Evolutionary conservation across 2,113 vertebrate species (phyloP).

Genomic region (Sterna hirundo): DNA sequence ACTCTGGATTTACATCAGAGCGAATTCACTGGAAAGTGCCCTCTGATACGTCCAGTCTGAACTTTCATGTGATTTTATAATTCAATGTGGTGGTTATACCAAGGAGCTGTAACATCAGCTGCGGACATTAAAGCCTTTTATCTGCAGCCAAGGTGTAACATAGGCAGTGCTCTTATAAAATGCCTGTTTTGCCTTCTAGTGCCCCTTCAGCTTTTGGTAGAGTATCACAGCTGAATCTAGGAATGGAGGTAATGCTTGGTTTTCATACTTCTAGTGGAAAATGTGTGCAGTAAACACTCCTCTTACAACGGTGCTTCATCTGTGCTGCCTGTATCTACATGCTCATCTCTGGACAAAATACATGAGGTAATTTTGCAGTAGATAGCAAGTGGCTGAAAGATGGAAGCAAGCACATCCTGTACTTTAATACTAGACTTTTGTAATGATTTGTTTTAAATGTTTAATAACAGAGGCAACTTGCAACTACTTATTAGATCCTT

Average conservation of each 20-base stretch:
- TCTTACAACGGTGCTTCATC: background rate
- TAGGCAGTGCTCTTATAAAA: background rate
- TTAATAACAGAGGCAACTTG: background rate
- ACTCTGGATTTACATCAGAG: background rate
- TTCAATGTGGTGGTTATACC: background rate
- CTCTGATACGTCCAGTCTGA: background rate
- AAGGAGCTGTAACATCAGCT: background rate
- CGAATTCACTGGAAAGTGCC: background rate
- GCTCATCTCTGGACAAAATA: background rate
- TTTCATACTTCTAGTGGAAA: background rate
- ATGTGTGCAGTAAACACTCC: background rate
- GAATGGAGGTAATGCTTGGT: background rate
- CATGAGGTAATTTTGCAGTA: background rate
- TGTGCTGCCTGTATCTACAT: fast-evolving
- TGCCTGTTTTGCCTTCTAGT: background rate
- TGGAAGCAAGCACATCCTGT: background rate
- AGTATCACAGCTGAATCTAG: background rate
- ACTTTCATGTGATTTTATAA: background rate
- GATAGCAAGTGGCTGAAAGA: background rate
- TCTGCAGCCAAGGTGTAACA: background rate
- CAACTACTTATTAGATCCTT: background rate
- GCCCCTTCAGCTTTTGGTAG: background rate
- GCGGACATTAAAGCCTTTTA: background rate
- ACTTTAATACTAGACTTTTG: background rate
- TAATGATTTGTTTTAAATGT: background rate